Evolutionary conservation across 2,113 vertebrate species (phyloP).

Genomic region (Dolichotis patagonum): DNA sequence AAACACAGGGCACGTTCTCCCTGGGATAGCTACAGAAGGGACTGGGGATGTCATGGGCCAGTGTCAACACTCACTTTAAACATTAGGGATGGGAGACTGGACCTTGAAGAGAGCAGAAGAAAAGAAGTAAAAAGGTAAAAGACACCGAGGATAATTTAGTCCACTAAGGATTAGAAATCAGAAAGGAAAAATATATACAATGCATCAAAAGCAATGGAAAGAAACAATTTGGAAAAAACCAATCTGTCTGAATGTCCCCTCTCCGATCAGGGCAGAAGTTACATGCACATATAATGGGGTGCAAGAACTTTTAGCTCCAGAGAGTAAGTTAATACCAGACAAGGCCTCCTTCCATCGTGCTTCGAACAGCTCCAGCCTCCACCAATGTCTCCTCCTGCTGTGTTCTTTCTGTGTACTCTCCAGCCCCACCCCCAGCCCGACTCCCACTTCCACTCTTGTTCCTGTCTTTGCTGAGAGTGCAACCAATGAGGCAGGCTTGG

Average conservation of each 20-base stretch:
- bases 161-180: neutral
- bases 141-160: neutral
- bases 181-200: neutral
- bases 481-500: neutral
- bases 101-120: neutral
- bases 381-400: neutral
- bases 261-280: neutral
- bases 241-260: neutral
- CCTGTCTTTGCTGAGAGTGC: neutral
- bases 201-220: neutral
- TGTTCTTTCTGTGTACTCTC: neutral
- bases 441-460: neutral
- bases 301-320: neutral
- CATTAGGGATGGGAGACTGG: neutral
- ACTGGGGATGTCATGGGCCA: neutral
- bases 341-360: rapidly evolving
- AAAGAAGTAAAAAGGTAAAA: neutral
- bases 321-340: neutral
- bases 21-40: too few species aligned
- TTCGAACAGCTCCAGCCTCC: neutral
- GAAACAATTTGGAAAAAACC: neutral
- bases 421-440: neutral
- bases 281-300: neutral
- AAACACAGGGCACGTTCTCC: neutral
- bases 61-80: neutral